These are phyloP conservation scores for Peromyscus melanophrys DNA, from an alignment of 2,797 vertebrate genomes.

Conservation along the genomic window DNA sequence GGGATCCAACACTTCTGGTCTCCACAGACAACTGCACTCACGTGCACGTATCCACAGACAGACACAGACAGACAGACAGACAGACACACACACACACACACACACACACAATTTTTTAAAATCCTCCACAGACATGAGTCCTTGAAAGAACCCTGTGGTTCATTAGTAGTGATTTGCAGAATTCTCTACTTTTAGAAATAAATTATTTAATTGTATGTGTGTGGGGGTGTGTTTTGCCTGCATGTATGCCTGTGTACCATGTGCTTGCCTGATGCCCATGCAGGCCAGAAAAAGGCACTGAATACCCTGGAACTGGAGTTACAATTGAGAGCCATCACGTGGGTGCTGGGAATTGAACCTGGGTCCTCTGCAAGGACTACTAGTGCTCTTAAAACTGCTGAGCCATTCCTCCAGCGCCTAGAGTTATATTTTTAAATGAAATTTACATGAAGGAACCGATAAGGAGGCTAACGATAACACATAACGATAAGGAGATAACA, in stretches of 20 bases:
- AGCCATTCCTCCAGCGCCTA: neutral
- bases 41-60: neutral
- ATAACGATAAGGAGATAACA: no score
- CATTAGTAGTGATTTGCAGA: rapidly evolving
- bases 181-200: neutral
- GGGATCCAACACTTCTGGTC: neutral
- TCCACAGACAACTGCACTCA: neutral
- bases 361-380: neutral
- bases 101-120: neutral
- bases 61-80: neutral
- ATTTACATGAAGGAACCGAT: neutral
- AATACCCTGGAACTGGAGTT: neutral
- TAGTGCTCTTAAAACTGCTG: neutral
- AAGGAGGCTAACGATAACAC: neutral
- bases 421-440: neutral
- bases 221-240: neutral
- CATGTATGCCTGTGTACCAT: neutral
- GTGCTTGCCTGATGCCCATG: neutral
- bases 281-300: neutral
- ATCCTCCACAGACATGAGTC: neutral
- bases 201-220: neutral
- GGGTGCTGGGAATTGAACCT: neutral
- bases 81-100: neutral
- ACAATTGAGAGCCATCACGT: neutral
- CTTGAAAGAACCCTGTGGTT: neutral